phyloP scores from a whole-genome alignment of 2,888 invertebrate genomes.

The Euspilapteryx auroguttella region DNA sequence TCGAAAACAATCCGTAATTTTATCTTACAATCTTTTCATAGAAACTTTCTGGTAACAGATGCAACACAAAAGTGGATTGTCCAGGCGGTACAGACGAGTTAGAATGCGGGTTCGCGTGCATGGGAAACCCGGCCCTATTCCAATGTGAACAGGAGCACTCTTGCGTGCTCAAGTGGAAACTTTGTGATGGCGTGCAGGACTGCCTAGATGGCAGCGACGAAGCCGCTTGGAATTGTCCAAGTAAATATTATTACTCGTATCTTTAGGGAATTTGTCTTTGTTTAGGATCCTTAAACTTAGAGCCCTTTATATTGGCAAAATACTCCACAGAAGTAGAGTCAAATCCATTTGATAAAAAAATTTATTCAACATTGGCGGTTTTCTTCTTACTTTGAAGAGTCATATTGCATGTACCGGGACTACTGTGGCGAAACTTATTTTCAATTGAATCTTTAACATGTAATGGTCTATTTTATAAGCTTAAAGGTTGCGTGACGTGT shows the following conservation, averaged over 20 bases:
- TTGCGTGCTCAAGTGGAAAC: constrained; percentile 56
- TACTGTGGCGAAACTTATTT: too few relatives aligned
- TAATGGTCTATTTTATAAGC: too few relatives aligned
- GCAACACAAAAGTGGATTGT: constrained; percentile 69
- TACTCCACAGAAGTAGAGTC: too few relatives aligned
- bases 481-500: too few relatives aligned
- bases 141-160: constrained; percentile 59
- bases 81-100: constrained; percentile 73
- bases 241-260: not conserved
- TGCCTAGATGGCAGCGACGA: constrained; percentile 79
- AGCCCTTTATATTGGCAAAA: too few relatives aligned
- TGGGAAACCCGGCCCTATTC: constrained; percentile 32
- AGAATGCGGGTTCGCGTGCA: constrained; percentile 43
- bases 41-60: constrained; percentile 32
- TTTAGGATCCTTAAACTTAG: too few relatives aligned
- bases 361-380: too few relatives aligned
- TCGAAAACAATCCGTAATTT: too few relatives aligned
- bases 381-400: too few relatives aligned
- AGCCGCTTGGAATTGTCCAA: constrained; percentile 10
- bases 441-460: too few relatives aligned
- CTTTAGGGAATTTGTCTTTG: not conserved
- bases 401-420: too few relatives aligned
- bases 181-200: constrained; percentile 65
- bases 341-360: too few relatives aligned
- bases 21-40: constrained; percentile 5